phyloP scores from a whole-genome alignment of 2,797 vertebrate species.

The Sebastes kiyomatsui region DNA sequence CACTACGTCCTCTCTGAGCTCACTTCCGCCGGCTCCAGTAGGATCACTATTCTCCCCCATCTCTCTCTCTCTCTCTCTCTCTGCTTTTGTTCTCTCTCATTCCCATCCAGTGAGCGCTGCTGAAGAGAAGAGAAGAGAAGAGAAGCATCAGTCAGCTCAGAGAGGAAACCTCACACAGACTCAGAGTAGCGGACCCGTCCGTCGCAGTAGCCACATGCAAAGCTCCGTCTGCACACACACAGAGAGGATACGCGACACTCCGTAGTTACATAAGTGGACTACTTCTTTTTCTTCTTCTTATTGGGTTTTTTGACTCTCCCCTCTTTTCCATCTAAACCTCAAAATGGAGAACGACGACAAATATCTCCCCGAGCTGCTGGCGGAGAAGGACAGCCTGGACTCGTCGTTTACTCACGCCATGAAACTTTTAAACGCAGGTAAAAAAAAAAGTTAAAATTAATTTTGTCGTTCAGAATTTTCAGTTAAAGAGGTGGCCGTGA shows the following conservation, averaged over 20 bases:
- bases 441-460: constrained; percentile 39
- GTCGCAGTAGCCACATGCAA: constrained; percentile 56
- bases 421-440: constrained; percentile 94
- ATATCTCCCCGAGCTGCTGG: constrained; percentile 94
- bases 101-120: constrained; percentile 49
- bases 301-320: constrained; percentile 47
- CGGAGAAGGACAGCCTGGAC: constrained; percentile 96
- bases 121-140: too few relatives aligned
- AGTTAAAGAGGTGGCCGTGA: background rate
- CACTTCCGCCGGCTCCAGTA: constrained; percentile 70
- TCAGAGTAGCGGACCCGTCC: constrained; percentile 36
- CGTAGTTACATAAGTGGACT: constrained; percentile 74
- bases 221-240: constrained; percentile 24
- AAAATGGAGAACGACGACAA: constrained; percentile 95
- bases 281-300: constrained; percentile 48
- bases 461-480: background rate
- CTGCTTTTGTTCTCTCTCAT: constrained; percentile 63
- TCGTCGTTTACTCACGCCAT: constrained; percentile 94
- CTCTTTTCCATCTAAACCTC: constrained; percentile 41
- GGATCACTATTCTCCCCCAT: constrained; percentile 19
- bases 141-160: background rate
- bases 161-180: background rate
- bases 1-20: constrained; percentile 64
- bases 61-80: background rate
- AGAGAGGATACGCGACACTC: constrained; percentile 63